Evolutionary conservation across 2,113 vertebrate species (phyloP), one percentile per base, ranked within the genome.

Genomic region (Strix uralensis): DNA sequence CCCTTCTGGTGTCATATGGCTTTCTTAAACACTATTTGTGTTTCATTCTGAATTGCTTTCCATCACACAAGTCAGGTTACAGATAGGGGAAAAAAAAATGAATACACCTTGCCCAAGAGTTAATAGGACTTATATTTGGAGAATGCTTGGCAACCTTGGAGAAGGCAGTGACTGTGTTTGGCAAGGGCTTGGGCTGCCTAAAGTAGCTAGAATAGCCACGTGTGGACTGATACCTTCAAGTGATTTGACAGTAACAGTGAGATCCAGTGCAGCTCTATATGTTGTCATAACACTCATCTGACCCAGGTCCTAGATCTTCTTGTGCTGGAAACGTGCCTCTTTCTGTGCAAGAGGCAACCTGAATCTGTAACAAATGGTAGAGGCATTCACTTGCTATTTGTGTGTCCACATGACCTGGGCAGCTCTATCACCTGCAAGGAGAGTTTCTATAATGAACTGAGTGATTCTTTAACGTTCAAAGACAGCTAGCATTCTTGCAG

Each of bases 1-100:
- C 47, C 30, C 54, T 86, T 91, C 55, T 23, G 17, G 65, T 70
- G 81, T 65, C 11, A 0, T 79, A 54, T 20, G n/a, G 38, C 38
- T 94, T 91, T 71, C 91, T 94, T 93, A 93, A 96, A 90, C 32
- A 13, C 36, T 75, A 52, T 77, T 94, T 96, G 65, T 87, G 21
- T 92, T 95, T 91, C 51, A 17, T 84, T 96, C 62, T 93, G 77
- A 97, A 90, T 97, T 67, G 67, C 51, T 94, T 86, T 94, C 87
- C 77, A 88, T 73, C 65, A 83, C 29, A 7, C 27, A 67, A 77
- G n/a, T 27, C 46, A 29, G 40, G 89, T 79, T 91, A 66, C 32
- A 83, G 75, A 91, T 65, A 82, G 15, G 73, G 81, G 46, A 87
- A 92, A 92, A 91, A 91, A 75, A 75, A 16, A 81, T 73, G n/a